phyloP scores from a whole-genome alignment of 1,140 invertebrate species.

The Tetramorium parvispinum region DNA sequence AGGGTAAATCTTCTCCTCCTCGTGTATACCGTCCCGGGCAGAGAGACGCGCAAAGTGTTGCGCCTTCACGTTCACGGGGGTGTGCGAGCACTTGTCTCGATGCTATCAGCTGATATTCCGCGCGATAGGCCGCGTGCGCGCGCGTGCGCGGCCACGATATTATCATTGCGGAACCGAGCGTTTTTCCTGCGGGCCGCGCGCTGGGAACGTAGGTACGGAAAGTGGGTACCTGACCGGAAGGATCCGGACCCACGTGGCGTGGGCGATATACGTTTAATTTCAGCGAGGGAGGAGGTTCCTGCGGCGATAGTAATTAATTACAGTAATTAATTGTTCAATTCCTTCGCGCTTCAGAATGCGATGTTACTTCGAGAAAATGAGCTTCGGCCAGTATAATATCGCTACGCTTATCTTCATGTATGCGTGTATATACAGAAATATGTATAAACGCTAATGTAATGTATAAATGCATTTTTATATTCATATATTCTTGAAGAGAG shows the following conservation, averaged over 20 bases:
- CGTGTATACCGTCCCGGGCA: constrained; percentile 2
- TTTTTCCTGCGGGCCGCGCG: constrained; percentile 56
- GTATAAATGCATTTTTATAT: neutral
- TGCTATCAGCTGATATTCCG: constrained; percentile 75
- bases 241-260: constrained; percentile 21
- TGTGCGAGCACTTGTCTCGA: constrained; percentile 72
- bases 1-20: constrained; percentile 50
- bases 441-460: neutral
- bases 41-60: constrained; percentile 55
- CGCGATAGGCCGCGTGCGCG: constrained; percentile 64
- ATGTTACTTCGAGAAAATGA: constrained; percentile 8
- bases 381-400: neutral
- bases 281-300: constrained; percentile 36
- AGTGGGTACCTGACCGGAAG: neutral
- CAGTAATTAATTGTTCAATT: constrained; percentile 44
- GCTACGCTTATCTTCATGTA: neutral
- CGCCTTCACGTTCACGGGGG: constrained; percentile 52
- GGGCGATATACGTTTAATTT: constrained; percentile 59
- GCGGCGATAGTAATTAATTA: constrained; percentile 56
- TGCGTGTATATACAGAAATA: neutral
- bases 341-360: neutral
- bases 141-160: constrained; percentile 61
- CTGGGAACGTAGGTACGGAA: neutral
- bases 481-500: neutral
- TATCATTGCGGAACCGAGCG: constrained; percentile 67